These are phyloP conservation scores for Brachyalestes nurse DNA, from an alignment of 2,797 vertebrate genomes.

Conservation along the genomic window DNA sequence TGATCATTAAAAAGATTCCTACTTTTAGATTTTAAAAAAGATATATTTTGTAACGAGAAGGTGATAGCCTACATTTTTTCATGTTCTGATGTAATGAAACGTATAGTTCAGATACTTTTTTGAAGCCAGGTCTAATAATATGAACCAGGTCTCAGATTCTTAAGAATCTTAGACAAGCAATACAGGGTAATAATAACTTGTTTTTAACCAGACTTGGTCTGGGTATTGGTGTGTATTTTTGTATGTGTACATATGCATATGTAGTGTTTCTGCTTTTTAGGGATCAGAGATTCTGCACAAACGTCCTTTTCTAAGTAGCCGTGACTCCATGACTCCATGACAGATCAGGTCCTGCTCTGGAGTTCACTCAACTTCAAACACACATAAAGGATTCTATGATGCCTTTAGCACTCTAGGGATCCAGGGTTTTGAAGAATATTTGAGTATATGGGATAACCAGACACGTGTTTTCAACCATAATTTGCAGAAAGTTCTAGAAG, in stretches of 20 bases:
- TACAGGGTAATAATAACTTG: conserved; percentile 56
- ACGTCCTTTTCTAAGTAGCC: conserved; percentile 31
- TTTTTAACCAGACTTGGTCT: conserved; percentile 43
- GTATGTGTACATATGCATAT: conserved; percentile 10
- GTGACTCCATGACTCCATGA: conserved; percentile 29
- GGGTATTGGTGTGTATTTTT: conserved; percentile 26
- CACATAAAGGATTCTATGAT: conserved; percentile 31
- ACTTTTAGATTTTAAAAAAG: neutral
- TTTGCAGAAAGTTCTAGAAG: conserved; percentile 34
- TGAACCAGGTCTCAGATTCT: conserved; percentile 35
- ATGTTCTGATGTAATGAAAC: conserved; percentile 8
- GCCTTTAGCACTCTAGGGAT: conserved; percentile 25
- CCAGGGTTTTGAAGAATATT: conserved; percentile 24
- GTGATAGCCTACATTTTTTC: conserved; percentile 1
- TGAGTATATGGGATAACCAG: neutral
- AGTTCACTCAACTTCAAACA: conserved; percentile 25
- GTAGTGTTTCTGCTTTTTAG: conserved; percentile 14
- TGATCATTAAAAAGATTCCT: neutral
- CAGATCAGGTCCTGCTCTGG: conserved; percentile 49
- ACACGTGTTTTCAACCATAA: neutral
- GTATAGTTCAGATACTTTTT: conserved; percentile 15
- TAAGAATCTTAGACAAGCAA: conserved; percentile 52
- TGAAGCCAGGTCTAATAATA: conserved; percentile 23
- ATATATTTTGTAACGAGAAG: neutral
- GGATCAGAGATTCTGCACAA: conserved; percentile 3